A percentile compares a stretch with the other conserved stretches of the same genome.
Evolutionary conservation across 2,888 invertebrate species (phyloP).

Genomic region (Epinotia nisella): DNA sequence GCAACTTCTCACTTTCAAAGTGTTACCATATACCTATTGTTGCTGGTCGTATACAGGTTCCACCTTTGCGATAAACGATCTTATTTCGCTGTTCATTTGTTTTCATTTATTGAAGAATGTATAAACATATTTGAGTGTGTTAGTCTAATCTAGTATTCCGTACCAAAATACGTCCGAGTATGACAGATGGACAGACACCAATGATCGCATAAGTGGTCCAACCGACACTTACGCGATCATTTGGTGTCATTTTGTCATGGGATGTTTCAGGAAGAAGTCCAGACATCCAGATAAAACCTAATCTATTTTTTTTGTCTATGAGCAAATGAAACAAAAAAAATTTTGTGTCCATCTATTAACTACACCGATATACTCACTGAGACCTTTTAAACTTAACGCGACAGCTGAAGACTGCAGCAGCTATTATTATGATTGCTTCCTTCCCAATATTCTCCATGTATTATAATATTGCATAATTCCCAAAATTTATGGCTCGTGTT

Average conservation of each 20-base stretch:
- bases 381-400: slow-evolving; percentile 3
- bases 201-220: neutral
- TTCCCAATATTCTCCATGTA: slow-evolving; percentile 20
- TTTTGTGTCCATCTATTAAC: neutral
- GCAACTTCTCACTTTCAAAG: slow-evolving; percentile 61
- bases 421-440: slow-evolving; percentile 32
- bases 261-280: neutral
- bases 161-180: neutral
- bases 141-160: neutral
- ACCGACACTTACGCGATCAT: neutral
- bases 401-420: slow-evolving; percentile 10
- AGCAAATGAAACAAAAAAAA: neutral
- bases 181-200: too few relatives aligned
- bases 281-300: neutral
- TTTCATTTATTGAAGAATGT: neutral
- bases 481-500: slow-evolving; percentile 39
- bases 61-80: neutral
- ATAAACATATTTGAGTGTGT: neutral
- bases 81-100: neutral
- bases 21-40: slow-evolving; percentile 13
- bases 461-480: slow-evolving; percentile 36
- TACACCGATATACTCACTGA: too few relatives aligned
- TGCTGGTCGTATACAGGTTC: neutral
- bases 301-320: too few relatives aligned
- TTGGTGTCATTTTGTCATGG: neutral